phyloP scores from a whole-genome alignment of 2,888 invertebrate species.

The Oasisia sp. region DNA sequence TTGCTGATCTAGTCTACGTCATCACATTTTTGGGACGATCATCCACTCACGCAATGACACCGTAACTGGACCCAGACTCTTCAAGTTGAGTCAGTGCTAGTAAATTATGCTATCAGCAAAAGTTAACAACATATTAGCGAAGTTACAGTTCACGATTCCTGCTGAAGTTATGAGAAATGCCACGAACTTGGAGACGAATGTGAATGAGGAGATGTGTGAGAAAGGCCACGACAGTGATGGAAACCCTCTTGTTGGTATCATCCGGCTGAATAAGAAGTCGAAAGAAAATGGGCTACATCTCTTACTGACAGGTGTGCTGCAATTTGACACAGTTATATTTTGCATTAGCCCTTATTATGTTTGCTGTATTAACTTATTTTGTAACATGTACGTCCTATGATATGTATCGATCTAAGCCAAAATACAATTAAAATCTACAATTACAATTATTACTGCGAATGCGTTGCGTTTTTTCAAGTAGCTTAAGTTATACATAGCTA shows the following conservation, averaged over 20 bases:
- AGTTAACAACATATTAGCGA: neutral
- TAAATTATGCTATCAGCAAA: neutral
- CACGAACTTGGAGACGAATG: neutral
- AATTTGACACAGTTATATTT: neutral
- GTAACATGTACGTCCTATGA: no score
- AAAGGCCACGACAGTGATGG: neutral
- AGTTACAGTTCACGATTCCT: slow-evolving; percentile 10
- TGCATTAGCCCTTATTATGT: neutral
- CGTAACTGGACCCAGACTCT: no score
- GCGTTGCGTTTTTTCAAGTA: no score
- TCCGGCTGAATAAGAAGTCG: slow-evolving; percentile 4
- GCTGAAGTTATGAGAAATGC: neutral
- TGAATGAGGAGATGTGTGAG: neutral
- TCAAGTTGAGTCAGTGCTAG: no score
- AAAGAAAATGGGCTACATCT: slow-evolving; percentile 5
- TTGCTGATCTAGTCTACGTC: neutral
- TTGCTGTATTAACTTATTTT: neutral
- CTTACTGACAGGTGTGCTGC: neutral
- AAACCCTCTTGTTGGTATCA: neutral
- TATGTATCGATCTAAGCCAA: no score
- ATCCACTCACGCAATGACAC: neutral
- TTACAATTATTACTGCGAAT: no score
- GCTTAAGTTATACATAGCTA: neutral
- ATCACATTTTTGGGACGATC: neutral
- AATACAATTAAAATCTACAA: no score